Percentiles rank a stretch among this genome's conserved stretches.
These are phyloP conservation scores for Ctena decussata DNA, from an alignment of 2,888 invertebrate genomes.

Conservation along the genomic window DNA sequence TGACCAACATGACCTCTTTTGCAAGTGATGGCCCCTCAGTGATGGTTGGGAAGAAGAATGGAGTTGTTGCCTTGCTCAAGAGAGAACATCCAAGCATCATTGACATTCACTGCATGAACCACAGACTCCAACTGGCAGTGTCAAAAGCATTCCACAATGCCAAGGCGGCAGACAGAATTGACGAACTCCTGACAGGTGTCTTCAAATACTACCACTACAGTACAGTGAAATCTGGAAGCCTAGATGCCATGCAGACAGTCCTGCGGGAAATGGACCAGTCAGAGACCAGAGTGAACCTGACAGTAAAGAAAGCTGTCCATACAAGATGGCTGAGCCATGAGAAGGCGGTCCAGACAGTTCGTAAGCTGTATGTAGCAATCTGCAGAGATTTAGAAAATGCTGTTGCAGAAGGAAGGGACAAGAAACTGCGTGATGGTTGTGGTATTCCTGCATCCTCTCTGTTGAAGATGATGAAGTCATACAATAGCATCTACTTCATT, in stretches of 20 bases:
- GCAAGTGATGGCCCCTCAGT: constrained; percentile 53
- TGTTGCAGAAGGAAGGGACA: constrained; percentile 40
- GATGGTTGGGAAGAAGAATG: no score
- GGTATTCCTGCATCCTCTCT: constrained; percentile 33
- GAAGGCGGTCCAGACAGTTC: constrained; percentile 31
- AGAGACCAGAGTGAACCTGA: constrained; percentile 20
- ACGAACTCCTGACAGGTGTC: constrained; percentile 39
- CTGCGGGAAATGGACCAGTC: constrained; percentile 39
- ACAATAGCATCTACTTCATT: constrained; percentile 31
- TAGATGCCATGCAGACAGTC: constrained; percentile 45
- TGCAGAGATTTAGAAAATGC: constrained; percentile 41
- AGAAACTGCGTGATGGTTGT: constrained; percentile 21
- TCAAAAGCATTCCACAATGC: constrained; percentile 40
- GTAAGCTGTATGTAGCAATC: constrained; percentile 44
- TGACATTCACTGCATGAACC: constrained; percentile 47
- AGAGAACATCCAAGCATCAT: constrained; percentile 31
- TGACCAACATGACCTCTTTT: constrained; percentile 44
- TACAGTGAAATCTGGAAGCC: constrained; percentile 39
- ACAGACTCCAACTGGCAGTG: constrained; percentile 44
- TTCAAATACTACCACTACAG: constrained; percentile 60
- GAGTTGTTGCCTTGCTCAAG: constrained; percentile 42
- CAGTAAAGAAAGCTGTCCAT: constrained; percentile 39
- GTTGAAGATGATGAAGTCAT: constrained; percentile 36
- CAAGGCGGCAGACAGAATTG: no score
- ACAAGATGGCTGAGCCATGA: constrained; percentile 48